phyloP scores from a whole-genome alignment of 2,113 vertebrate species.

The Phocoena sinus region DNA sequence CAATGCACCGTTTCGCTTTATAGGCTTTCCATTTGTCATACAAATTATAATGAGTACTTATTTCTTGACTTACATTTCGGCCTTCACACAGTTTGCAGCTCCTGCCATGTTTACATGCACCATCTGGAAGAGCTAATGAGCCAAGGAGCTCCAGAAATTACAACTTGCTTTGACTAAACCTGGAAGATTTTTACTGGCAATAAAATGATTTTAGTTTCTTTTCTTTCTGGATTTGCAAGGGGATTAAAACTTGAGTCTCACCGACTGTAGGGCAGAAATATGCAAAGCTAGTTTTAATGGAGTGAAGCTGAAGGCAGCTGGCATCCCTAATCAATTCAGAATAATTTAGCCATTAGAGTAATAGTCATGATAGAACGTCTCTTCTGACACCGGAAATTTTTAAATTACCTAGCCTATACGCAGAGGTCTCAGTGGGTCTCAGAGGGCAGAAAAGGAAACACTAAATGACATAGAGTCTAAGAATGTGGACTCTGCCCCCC shows the following conservation, averaged over 20 bases:
- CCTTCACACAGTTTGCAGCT: constrained; percentile 55
- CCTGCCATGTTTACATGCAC: constrained; percentile 59
- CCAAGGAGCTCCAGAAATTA: constrained; percentile 63
- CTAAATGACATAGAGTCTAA: not conserved
- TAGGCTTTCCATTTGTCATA: constrained; percentile 57
- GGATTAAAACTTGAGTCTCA: constrained; percentile 56
- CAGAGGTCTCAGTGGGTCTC: not conserved
- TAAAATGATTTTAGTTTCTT: constrained; percentile 38
- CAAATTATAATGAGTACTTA: constrained; percentile 64
- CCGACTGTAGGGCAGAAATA: constrained; percentile 27
- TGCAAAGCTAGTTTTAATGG: constrained; percentile 61
- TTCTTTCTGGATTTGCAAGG: constrained; percentile 11
- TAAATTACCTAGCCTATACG: not conserved
- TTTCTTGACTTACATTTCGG: constrained; percentile 69
- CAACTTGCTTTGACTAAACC: constrained; percentile 55
- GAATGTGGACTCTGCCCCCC: not conserved
- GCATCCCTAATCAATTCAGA: constrained; percentile 45
- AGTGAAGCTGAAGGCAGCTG: constrained; percentile 58
- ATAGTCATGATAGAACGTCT: constrained; percentile 39
- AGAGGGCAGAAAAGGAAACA: not conserved
- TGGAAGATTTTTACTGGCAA: constrained; percentile 52
- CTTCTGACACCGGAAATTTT: constrained; percentile 50
- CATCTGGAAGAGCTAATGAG: constrained; percentile 71
- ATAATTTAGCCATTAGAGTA: constrained; percentile 49
- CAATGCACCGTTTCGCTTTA: constrained; percentile 46